Percentiles rank a stretch among this genome's conserved stretches.
These are phyloP conservation scores for Cataglyphis altisquamis DNA, from an alignment of 2,888 invertebrate genomes.

Conservation along the genomic window DNA sequence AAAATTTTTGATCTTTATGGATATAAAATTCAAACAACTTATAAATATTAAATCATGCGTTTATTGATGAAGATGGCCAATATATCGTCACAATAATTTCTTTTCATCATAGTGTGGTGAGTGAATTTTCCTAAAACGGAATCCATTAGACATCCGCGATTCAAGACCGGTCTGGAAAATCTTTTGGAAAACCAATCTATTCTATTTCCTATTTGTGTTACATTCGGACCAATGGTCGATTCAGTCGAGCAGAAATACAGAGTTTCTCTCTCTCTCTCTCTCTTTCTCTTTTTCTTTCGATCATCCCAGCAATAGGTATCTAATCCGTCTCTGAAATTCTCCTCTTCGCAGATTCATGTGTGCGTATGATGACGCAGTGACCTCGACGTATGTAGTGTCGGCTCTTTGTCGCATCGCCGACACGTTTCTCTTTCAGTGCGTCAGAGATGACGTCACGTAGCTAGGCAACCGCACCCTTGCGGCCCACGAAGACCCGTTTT, in stretches of 20 bases:
- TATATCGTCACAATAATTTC: background rate
- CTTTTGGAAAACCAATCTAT: slow-evolving; percentile 5
- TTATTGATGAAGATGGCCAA: background rate
- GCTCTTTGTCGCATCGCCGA: slow-evolving; percentile 61
- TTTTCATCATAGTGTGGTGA: background rate
- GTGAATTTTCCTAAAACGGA: slow-evolving; percentile 4
- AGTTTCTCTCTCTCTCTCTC: background rate
- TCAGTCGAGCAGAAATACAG: background rate
- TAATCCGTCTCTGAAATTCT: slow-evolving; percentile 3
- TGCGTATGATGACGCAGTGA: slow-evolving; percentile 68
- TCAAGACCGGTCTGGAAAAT: background rate
- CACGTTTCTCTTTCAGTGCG: slow-evolving; percentile 72
- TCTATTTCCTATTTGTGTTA: slow-evolving; percentile 1
- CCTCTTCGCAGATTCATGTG: slow-evolving; percentile 18
- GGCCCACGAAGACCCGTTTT: slow-evolving; percentile 68
- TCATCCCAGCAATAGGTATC: background rate
- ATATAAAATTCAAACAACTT: slow-evolving; percentile 2
- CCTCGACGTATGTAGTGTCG: slow-evolving; percentile 66
- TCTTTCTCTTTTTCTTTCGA: background rate
- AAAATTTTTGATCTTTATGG: background rate
- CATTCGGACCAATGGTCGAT: background rate
- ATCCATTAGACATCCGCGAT: slow-evolving; percentile 18
- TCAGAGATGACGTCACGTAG: slow-evolving; percentile 80
- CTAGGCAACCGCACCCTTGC: slow-evolving; percentile 79
- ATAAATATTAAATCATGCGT: background rate